Base-by-base conservation (phyloP, 1,140 invertebrate species). In the Ceratosolen fusciceps region DNA sequence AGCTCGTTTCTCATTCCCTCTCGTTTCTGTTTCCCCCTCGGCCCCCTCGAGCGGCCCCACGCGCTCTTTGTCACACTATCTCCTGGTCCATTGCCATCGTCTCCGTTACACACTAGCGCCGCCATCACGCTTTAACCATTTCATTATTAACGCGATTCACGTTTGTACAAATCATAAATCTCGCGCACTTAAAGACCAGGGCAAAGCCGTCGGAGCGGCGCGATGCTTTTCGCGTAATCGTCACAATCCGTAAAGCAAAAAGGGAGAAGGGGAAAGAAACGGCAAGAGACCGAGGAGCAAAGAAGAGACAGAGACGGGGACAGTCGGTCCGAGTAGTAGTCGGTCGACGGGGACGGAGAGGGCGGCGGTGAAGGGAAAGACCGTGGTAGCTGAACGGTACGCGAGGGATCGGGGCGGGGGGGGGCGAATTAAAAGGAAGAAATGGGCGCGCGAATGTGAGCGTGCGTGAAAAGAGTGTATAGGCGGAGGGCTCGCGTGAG, bases 141-240 rank as follows among this genome's bases (percentile, higher is more conserved):
- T 77, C 75, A 77, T 77, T 77, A 77, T 77, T 47, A 77, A 71
- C 75, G 75, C 67, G 71, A 77, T 77, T 70, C 76, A 70, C 68
- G 52, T 78, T 72, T 72, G 76, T 58, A 47, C 68, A 37, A 78
- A 78, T 78, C 68, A 78, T 78, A 78, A 78, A 78, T 78, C 76
- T 77, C 75, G 75, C 52, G 65, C 75, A 60, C 65, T 77, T 71
- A 77, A 77, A 77, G 75, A 58, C 47, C 70, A 24, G 37, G n/a
- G 67, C 67, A 47, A 47, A 47, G 37, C 10, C 24, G 67, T 68
- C 67, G 67, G n/a, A 47, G 37, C 67, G 67, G 67, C 12, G 58
- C 74, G 34, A 37, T 39, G 74, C 49, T 76, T 76, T 76, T 68
- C 62, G 74, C 76, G 76, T 72, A 60, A 78, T 78, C 76, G 68